Conservation (phyloP, 2,113 vertebrate genomes). For the Pungitius pungitius region DNA sequence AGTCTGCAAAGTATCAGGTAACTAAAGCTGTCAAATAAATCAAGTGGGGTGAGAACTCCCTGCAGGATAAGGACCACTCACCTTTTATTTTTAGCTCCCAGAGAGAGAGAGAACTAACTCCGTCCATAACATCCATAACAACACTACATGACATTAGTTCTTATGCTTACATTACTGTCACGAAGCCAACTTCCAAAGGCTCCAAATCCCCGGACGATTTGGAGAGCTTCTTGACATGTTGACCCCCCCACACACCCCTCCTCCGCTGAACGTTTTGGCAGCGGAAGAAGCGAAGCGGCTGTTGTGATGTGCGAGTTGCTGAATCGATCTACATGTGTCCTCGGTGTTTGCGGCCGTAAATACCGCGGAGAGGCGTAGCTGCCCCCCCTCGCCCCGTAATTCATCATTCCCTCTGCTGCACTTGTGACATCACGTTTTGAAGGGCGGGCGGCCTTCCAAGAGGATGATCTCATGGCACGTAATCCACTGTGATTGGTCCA, state of each 20-base stretch:
- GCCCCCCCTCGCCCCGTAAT: slow-evolving; percentile 45
- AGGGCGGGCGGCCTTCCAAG: slow-evolving; percentile 52
- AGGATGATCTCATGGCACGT: slow-evolving; percentile 60
- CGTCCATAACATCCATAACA: slow-evolving; percentile 59
- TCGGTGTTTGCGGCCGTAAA: slow-evolving; percentile 63
- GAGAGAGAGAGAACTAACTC: neutral
- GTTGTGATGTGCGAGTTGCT: slow-evolving; percentile 55
- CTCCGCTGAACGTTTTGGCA: slow-evolving; percentile 37
- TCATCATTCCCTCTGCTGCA: slow-evolving; percentile 57
- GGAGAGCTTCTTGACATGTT: slow-evolving; percentile 39
- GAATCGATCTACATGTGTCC: slow-evolving; percentile 66
- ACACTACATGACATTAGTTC: slow-evolving; percentile 61
- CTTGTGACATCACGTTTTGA: slow-evolving; percentile 49
- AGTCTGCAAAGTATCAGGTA: neutral
- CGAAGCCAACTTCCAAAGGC: slow-evolving; percentile 62
- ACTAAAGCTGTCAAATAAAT: neutral
- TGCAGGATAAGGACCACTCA: neutral
- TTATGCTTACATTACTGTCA: slow-evolving; percentile 63
- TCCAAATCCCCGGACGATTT: slow-evolving; percentile 49
- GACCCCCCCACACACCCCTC: slow-evolving; percentile 30
- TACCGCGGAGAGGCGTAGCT: slow-evolving; percentile 45
- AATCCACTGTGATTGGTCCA: slow-evolving; percentile 35
- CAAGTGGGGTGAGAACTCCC: neutral
- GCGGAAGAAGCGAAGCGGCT: neutral
- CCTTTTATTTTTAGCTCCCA: neutral